These are phyloP conservation scores for Papilio aristodemus DNA, from an alignment of 1,140 invertebrate species.

Conservation along the genomic window DNA sequence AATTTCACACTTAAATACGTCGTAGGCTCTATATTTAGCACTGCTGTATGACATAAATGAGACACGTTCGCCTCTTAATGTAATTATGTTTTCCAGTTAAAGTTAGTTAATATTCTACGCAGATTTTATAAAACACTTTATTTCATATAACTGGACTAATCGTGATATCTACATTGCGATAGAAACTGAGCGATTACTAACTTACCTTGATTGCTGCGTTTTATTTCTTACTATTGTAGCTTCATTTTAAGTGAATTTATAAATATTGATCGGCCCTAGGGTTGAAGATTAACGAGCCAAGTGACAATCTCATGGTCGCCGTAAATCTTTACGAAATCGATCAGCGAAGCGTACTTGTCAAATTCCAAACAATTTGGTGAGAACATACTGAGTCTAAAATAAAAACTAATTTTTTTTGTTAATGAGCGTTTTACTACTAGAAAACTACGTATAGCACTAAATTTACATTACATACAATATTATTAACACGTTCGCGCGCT, in stretches of 20 bases:
- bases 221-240: not conserved
- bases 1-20: not conserved
- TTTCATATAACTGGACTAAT: not conserved
- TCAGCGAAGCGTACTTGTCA: not conserved
- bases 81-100: not conserved
- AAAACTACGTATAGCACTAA: too few relatives aligned
- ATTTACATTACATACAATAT: too few relatives aligned
- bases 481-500: too few relatives aligned
- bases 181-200: not conserved
- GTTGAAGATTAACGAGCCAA: not conserved
- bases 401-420: too few relatives aligned
- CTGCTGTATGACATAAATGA: not conserved
- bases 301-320: slow-evolving; percentile 14
- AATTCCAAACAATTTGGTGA: not conserved
- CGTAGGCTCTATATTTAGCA: not conserved
- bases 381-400: not conserved
- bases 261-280: not conserved
- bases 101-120: not conserved
- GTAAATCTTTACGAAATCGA: slow-evolving; percentile 7
- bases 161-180: too few relatives aligned
- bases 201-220: not conserved
- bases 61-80: not conserved
- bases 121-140: not conserved
- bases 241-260: not conserved
- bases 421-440: too few relatives aligned